Base-by-base conservation (phyloP, 1,140 invertebrate genomes). In the Aphelinus certus region DNA sequence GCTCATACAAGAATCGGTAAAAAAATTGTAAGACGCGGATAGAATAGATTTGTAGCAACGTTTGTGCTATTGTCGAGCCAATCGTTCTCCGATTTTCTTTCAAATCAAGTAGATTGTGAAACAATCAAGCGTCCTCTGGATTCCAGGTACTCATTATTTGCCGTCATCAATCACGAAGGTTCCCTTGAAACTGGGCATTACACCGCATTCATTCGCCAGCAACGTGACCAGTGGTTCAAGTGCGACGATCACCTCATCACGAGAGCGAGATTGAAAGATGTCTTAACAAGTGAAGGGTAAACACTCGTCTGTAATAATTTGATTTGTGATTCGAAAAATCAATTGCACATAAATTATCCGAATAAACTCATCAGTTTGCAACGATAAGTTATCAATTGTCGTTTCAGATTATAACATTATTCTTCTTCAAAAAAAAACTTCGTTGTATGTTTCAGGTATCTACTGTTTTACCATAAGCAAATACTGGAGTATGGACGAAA, bases 231-330 rank as follows among this genome's bases (percentile, higher is more conserved):
- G 83, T 99, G 98, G 98, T 99, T 96, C 83, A 96, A 97, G 83
- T 99, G 98, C 88, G 96, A 99, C 87, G 98, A 99, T 88, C 94
- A 97, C 86, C 90, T 96, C 81, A 97, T 99, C 71, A 97, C 94
- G 0, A 91, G 92, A 80, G 97, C 95, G 7, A 93, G 92, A 79
- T 88, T 97, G 45, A 91, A 94, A 75, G 95, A 98, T 80, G 97
- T 99, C 61, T 89, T 99, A 42, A 93, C 94, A 79, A 98, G 97
- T 84, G 97, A 99, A 91, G 98, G 96, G 92, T 98, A 90, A 89
- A 88, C 87, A 63, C 47, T n/a, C 4, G n/a, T n/a, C 3, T 1
- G 48, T 4, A 74, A 67, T 65, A 76, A 62, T 7, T 65, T 51
- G 57, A 48, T n/a, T 26, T 26, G 26, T 26, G 26, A 26, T 26